phyloP scores from a whole-genome alignment of 2,888 invertebrate genomes.

The Electrophaes corylata region DNA sequence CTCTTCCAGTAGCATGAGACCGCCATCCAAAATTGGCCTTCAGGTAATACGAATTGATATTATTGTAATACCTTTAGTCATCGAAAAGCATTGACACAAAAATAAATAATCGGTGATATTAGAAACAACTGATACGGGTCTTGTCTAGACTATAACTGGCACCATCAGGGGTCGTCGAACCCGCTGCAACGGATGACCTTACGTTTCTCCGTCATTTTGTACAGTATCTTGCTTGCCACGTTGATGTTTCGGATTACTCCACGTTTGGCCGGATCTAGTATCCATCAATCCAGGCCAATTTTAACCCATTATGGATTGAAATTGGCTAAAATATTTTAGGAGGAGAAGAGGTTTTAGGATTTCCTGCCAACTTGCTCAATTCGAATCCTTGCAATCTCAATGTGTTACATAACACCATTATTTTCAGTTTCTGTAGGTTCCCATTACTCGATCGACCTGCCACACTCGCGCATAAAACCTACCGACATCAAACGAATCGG shows the following conservation, averaged over 20 bases:
- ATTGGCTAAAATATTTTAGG: no score
- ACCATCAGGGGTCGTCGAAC: slow-evolving; percentile 17
- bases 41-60: background rate
- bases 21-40: background rate
- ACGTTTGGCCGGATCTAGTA: no score
- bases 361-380: no score
- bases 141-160: slow-evolving; percentile 20
- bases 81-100: slow-evolving; percentile 5
- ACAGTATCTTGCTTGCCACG: slow-evolving; percentile 11
- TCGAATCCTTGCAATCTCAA: no score
- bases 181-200: slow-evolving; percentile 22
- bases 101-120: slow-evolving; percentile 3
- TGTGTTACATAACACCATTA: background rate
- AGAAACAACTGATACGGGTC: slow-evolving; percentile 16
- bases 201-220: slow-evolving; percentile 17
- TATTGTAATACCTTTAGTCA: background rate
- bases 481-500: slow-evolving; percentile 20
- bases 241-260: background rate
- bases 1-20: background rate
- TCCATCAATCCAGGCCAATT: no score
- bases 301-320: no score
- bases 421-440: background rate
- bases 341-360: no score
- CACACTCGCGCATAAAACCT: slow-evolving; percentile 1
- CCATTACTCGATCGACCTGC: background rate